Percentiles rank a stretch among this genome's conserved stretches.
These are phyloP conservation scores for Conomelus anceps DNA, from an alignment of 2,888 invertebrate genomes.

Conservation along the genomic window DNA sequence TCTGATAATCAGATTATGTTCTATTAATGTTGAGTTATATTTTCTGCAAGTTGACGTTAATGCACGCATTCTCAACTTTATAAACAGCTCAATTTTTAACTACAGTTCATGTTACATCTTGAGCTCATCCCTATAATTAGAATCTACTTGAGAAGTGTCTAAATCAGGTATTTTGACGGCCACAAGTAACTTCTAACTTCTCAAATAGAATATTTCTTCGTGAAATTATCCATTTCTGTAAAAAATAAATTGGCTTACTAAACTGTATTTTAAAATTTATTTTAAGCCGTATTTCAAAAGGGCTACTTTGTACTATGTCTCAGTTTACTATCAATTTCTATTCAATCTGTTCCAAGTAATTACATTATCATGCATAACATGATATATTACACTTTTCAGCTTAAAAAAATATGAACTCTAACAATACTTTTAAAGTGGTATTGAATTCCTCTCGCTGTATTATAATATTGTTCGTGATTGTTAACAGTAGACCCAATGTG, in stretches of 20 bases:
- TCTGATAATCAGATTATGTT: not conserved
- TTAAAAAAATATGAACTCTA: not conserved
- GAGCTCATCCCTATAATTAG: too few species aligned
- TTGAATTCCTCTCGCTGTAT: not conserved
- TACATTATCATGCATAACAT: not conserved
- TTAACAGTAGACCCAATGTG: not conserved
- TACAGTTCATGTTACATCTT: too few species aligned
- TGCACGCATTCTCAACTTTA: not conserved
- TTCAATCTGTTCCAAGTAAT: not conserved
- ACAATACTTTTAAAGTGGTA: not conserved
- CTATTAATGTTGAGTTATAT: too few species aligned
- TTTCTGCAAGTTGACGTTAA: not conserved
- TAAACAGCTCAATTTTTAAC: not conserved
- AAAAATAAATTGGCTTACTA: too few species aligned
- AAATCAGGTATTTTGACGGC: too few species aligned
- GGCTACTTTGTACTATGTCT: not conserved
- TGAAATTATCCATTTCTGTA: too few species aligned
- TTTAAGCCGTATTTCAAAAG: not conserved
- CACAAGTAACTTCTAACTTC: too few species aligned
- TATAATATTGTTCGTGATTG: not conserved
- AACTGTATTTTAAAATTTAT: not conserved
- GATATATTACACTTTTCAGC: too few species aligned
- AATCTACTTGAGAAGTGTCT: too few species aligned
- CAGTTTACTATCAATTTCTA: not conserved
- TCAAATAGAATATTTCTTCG: too few species aligned